Evolutionary conservation across 2,113 vertebrate species (phyloP), one percentile per base, ranked within the genome.

Genomic region (Falcunculus frontatus): DNA sequence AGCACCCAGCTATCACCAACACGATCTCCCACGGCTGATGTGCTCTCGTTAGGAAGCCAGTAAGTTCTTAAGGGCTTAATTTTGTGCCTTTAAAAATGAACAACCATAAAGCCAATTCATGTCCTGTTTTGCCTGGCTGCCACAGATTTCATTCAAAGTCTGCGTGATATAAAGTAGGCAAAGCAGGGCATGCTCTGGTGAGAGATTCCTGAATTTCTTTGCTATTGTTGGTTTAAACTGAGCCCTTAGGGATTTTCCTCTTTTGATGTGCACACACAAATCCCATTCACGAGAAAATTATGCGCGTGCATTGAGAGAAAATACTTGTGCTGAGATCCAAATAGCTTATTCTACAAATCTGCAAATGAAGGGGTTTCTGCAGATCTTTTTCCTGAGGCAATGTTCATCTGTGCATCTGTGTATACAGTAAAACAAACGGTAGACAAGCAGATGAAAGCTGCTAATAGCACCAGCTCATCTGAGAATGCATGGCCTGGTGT

Each of bases 181-280:
- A 89, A 96, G 69, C 53, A 17, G 75, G 89, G 70, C 94, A 79
- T 47, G 94, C 84, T 90, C 42, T 74, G 67, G n/a, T 90, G 87
- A 86, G 81, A 85, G 87, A 79, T 91, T 93, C 90, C 91, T 73
- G 78, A 65, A 62, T 75, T 62, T 95, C 50, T 95, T 90, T 74
- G 84, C 87, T 83, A 19, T 94, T 95, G 94, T 88, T 95, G 74
- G 74, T 83, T 87, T 94, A 83, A 85, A 80, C 35, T 11, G 53
- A 95, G 75, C 91, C 96, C 87, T 84, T 62, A 73, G 95, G 94
- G 84, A 83, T 94, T 76, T 91, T 94, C 50, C 55, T 79, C 81
- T 89, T 94, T 95, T 96, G 93, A 97, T 93, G 91, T 91, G 78
- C 87, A 55, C 60, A 14, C 42, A 85, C 69, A 90, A 96, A 93